Evolutionary conservation across 2,888 invertebrate species (phyloP), one percentile per base, ranked within the genome.

Genomic region (Dasysyrphus tricinctus): DNA sequence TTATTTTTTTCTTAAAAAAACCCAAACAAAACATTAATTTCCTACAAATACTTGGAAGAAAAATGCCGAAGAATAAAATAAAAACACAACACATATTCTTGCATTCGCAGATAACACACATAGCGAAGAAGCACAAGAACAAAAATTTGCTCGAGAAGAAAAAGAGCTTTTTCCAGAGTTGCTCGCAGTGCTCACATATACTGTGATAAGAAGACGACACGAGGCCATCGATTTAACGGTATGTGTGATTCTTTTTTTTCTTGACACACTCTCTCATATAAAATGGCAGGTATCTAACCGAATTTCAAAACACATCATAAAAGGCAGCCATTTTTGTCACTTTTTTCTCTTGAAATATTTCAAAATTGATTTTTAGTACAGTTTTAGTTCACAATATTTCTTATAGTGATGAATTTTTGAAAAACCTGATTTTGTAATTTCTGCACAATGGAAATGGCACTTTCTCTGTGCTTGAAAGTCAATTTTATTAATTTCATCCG

Each of bases 11-110:
- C 12, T 59, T 5, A 19, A 19, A 54, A 74, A 75, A 69, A 86
- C 86, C 86, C 86, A 86, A 86, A 86, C 86, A 86, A 86, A 86
- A 82, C 86, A 86, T 86, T 86, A 82, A 86, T 86, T 86, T 82
- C 86, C 81, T 75, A 70, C 81, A 67, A 82, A 86, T 19, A 79
- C 81, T 85, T 39, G 47, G 56, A 70, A 65, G 29, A 69, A 67
- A 61, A 74, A 86, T 32, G 61, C 74, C 69, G 63, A 61, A 74
- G 77, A 81, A 54, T 11, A 72, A 44, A 49, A 24, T n/a, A 12
- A 80, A 32, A 80, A 77, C 19, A 34, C n/a, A 24, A 57, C 42
- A 56, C 32, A 47, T 7, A 39, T 59, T 59, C 59, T 59, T 59
- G 39, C 37, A 59, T 24, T 59, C 29, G 24, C 42, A 37, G 72